These are phyloP conservation scores for Petrocephalus microphthalmus DNA, from an alignment of 2,113 vertebrate species.

Conservation along the genomic window DNA sequence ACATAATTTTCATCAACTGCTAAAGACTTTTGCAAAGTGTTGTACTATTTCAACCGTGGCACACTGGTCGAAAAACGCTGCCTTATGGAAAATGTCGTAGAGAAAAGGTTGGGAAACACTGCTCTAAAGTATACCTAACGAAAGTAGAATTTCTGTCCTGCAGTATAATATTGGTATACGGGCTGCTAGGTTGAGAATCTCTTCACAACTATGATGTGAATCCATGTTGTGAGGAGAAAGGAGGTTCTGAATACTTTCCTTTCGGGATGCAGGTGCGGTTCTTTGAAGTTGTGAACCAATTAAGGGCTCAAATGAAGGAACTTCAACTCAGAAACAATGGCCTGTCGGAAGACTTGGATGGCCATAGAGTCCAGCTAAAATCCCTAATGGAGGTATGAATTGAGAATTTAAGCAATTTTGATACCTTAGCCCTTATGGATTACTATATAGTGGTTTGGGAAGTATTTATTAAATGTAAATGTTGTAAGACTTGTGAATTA, in stretches of 20 bases:
- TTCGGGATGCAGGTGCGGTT: constrained; percentile 66
- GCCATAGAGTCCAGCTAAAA: constrained; percentile 69
- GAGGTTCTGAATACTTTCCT: background rate
- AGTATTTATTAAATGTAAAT: background rate
- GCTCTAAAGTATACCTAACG: background rate
- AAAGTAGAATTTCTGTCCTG: background rate
- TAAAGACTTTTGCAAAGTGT: background rate
- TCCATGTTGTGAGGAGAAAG: background rate
- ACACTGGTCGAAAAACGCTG: background rate
- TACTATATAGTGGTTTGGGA: background rate
- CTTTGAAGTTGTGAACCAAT: constrained; percentile 74
- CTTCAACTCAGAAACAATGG: constrained; percentile 65
- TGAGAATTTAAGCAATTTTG: background rate
- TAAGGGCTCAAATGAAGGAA: constrained; percentile 69
- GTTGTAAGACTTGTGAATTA: background rate
- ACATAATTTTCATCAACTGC: background rate
- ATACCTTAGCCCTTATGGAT: background rate
- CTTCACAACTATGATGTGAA: background rate
- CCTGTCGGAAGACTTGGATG: constrained; percentile 69
- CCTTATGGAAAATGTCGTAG: background rate
- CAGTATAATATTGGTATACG: background rate
- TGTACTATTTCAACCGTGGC: background rate
- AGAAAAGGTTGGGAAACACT: background rate
- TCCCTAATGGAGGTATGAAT: constrained; percentile 74
- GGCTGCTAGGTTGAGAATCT: background rate